Percentiles rank a stretch among this genome's conserved stretches.
Conservation (phyloP, 2,113 vertebrate genomes). For the Psittacus erithacus region DNA sequence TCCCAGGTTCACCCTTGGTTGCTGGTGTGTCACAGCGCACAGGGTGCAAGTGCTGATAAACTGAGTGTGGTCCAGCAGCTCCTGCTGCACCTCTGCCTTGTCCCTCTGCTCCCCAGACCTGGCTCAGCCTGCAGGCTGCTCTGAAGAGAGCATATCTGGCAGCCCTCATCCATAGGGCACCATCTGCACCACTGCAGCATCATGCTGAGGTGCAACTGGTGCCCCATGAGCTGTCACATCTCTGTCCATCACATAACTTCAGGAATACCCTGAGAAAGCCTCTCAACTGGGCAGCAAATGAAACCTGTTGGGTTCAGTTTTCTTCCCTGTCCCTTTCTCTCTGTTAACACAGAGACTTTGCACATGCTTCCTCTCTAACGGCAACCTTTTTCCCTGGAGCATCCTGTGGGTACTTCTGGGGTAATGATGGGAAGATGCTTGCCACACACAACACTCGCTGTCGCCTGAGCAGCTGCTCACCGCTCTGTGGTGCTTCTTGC, state of each 20-base stretch:
- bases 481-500: background rate
- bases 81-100: background rate
- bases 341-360: constrained; percentile 29
- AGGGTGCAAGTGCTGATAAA: background rate
- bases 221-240: background rate
- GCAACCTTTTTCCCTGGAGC: background rate
- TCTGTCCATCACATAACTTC: fast-evolving
- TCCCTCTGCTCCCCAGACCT: background rate
- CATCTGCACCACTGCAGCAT: background rate
- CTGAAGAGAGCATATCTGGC: background rate
- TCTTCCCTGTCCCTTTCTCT: constrained; percentile 39
- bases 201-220: background rate
- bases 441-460: fast-evolving
- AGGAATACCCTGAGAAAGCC: background rate
- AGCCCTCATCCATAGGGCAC: background rate
- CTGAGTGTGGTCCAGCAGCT: background rate
- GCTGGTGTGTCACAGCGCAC: background rate
- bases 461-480: background rate
- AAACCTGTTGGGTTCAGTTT: background rate
- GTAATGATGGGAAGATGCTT: background rate
- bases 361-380: background rate
- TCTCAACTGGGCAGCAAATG: background rate
- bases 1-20: background rate
- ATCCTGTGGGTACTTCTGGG: background rate
- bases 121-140: background rate